Conservation (phyloP, 2,888 invertebrate genomes). For the Apamea epomidion region DNA sequence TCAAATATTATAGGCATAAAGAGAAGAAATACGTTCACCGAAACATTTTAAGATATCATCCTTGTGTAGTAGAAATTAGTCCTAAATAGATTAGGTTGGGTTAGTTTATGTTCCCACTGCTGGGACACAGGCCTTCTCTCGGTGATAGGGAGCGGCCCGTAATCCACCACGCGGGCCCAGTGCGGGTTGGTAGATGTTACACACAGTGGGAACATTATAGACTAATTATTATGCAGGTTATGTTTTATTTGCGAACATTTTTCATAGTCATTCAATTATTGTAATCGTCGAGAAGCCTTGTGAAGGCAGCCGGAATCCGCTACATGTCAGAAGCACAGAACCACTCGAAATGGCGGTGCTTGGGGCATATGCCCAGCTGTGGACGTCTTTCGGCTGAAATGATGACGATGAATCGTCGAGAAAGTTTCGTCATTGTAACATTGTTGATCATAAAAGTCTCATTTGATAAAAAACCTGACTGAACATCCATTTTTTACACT, state of each 20-base stretch:
- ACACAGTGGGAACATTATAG: too few species aligned
- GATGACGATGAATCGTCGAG: background rate
- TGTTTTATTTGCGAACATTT: background rate
- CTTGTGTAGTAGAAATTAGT: background rate
- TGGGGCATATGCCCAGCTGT: background rate
- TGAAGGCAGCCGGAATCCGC: background rate
- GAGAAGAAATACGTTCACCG: background rate
- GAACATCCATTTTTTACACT: background rate
- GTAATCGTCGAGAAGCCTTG: background rate
- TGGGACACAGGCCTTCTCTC: too few species aligned
- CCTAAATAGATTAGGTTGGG: background rate
- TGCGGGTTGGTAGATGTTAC: too few species aligned
- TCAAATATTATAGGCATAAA: background rate
- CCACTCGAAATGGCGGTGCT: background rate
- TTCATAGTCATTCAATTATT: background rate
- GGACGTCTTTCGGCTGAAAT: background rate
- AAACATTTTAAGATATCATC: background rate
- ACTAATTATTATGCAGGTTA: background rate
- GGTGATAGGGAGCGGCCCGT: too few species aligned
- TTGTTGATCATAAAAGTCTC: background rate
- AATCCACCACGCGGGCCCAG: too few species aligned
- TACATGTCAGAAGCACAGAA: background rate
- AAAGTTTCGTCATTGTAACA: background rate
- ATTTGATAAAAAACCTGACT: background rate
- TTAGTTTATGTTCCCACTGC: background rate